phyloP scores from a whole-genome alignment of 2,797 vertebrate genomes.

The Crocodylus rhombifer region DNA sequence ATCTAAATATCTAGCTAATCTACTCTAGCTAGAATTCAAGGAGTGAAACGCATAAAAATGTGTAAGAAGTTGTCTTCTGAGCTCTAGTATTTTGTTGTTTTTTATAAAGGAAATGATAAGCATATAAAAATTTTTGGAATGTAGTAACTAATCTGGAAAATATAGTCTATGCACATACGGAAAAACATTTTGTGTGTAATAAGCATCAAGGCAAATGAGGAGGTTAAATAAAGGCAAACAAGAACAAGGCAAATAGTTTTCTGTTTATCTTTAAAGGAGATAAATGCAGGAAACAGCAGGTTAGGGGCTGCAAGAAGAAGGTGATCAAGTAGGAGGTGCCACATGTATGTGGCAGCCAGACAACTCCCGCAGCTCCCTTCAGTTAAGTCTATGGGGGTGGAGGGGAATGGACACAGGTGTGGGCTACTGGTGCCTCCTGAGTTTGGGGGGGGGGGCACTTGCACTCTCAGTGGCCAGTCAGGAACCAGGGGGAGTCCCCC shows the following conservation, averaged over 20 bases:
- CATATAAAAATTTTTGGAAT: neutral
- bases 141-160: neutral
- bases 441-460: too few relatives aligned
- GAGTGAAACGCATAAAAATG: neutral
- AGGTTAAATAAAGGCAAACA: constrained; percentile 19
- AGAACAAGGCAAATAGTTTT: neutral
- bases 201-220: neutral
- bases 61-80: neutral
- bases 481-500: too few relatives aligned
- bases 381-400: too few relatives aligned
- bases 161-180: neutral
- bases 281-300: too few relatives aligned
- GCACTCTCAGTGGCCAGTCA: too few relatives aligned
- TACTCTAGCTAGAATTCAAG: neutral
- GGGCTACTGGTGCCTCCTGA: too few relatives aligned
- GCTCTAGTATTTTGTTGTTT: neutral
- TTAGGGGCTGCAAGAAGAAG: too few relatives aligned
- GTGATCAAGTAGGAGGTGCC: too few relatives aligned
- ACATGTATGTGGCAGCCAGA: too few relatives aligned
- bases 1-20: neutral
- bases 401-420: too few relatives aligned
- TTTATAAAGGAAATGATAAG: neutral
- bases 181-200: neutral
- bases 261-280: too few relatives aligned
- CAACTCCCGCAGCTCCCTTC: too few relatives aligned